These are phyloP conservation scores for Ommatoiulus sabulosus DNA, from an alignment of 2,888 invertebrate genomes.

Conservation along the genomic window DNA sequence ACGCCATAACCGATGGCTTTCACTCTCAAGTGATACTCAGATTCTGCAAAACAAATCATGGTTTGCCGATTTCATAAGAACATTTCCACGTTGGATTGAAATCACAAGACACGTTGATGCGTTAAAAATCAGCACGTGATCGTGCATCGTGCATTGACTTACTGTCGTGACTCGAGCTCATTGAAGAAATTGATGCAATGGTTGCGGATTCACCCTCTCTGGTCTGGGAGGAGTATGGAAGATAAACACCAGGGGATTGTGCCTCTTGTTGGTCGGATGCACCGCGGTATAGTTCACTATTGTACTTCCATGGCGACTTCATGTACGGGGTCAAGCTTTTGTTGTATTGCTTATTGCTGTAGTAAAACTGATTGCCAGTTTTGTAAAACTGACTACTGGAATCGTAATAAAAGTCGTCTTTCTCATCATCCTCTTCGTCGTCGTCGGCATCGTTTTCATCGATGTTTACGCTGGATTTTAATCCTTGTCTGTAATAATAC, in stretches of 20 bases:
- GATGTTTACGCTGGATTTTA: neutral
- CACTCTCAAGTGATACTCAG: neutral
- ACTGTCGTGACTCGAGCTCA: neutral
- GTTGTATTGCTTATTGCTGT: neutral
- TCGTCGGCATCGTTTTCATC: neutral
- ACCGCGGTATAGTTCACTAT: neutral
- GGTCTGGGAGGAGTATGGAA: neutral
- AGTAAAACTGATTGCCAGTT: neutral
- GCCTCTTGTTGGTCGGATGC: neutral
- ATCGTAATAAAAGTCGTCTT: neutral
- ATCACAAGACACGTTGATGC: too few species aligned
- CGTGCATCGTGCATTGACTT: neutral
- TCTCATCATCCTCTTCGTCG: neutral
- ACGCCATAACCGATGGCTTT: neutral
- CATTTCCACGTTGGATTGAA: neutral
- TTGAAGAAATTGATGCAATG: neutral
- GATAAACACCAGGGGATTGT: neutral
- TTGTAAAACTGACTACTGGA: neutral
- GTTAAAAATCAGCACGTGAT: neutral
- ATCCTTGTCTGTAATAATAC: neutral
- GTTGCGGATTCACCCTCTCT: neutral
- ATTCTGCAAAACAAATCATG: neutral
- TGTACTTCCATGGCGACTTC: neutral
- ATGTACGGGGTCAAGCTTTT: neutral
- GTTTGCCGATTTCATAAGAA: neutral